Evolutionary conservation across 2,797 vertebrate genomes (phyloP), one percentile per base, ranked within the genome.

Genomic region (Thamnophis elegans): DNA sequence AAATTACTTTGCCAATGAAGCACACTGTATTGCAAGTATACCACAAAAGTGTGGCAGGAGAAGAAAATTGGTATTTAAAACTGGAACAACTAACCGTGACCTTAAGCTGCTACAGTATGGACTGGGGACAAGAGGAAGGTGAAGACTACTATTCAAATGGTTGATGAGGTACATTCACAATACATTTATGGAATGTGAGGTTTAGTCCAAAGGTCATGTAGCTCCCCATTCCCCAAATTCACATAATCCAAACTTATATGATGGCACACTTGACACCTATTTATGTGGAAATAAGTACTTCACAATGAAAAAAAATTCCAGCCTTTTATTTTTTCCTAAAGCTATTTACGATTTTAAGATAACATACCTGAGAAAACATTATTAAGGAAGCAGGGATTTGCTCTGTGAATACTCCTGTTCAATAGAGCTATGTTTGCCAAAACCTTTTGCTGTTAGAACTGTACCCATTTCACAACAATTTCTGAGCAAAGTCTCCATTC

Each of bases 231-330:
- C 73, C 20, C 8, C 73, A 78, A 42, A 78, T 22, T 78, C 36
- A 78, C 20, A 22, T 42, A 78, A 78, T 78, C 68, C 73, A 42
- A 22, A 3, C 42, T 78, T 42, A 42, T 78, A 78, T 11, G 3
- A 78, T 78, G 73, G 36, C 36, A 42, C 9, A 1, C 47, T 73
- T 92, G 68, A 93, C 60, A 90, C 20, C 91, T 4, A 85, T 8
- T 53, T 59, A 3, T 54, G 16, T 54, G n/a, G 32, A 92, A 88
- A 26, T 85, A 92, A 89, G 85, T 28, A 47, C 93, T 93, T 90
- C 91, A 91, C 82, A 60, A 14, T 54, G 54, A 8, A 42, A 78
- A 13, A 88, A 54, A 54, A 59, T 6, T 6, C 47, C 53, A 12
- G 1, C 4, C 18, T 82, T 92, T 20, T 88, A n/a, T 42, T 53